Base-by-base conservation (phyloP, 2,888 invertebrate species). In the Parasteatoda lunata region DNA sequence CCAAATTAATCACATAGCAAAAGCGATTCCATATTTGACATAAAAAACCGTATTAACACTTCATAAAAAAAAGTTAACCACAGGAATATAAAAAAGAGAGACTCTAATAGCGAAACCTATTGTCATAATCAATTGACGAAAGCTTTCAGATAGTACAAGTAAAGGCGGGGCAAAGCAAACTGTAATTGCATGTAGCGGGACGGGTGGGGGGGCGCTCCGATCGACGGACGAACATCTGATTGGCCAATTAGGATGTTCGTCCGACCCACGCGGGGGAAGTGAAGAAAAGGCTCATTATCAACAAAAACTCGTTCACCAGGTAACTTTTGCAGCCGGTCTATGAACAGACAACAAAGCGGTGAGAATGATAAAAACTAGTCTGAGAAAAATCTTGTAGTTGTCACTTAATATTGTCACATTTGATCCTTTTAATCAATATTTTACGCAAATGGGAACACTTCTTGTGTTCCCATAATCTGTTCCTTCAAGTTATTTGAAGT, bases 41-140 rank as follows among this genome's bases (percentile, higher is more conserved):
- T 30, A 30, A 30, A 30, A 30, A 30, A 30, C 30, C 30, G 30
- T 30, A 30, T 30, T 30, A 30, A 30, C 30, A 30, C 30, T 49
- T 30, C 13, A 69, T 30, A 59, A 71, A 52, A 59, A 79, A 79
- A 70, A 69, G 64, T 30, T 71, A 71, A 64, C 71, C 9, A 79
- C 59, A 59, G 47, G 9, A 30, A 47, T 54, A 75, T 11, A 51
- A 71, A 54, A 54, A 75, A n/a, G 30, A 81, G 78, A 30, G 73
- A n/a, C 76, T 54, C 69, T 82, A 69, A 76, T 76, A 76, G 68
- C 59, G 78, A 66, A 77, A 69, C 75, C 75, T 76, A 76, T 76
- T 80, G 80, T 85, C 85, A 85, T 75, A 85, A 85, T 85, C 85
- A 85, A 85, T 85, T 85, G 85, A 66, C 75, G 65, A 71, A 64